Evolutionary conservation across 2,888 invertebrate species (phyloP), one percentile per base, ranked within the genome.

Genomic region (Aleiodes leptofemur): DNA sequence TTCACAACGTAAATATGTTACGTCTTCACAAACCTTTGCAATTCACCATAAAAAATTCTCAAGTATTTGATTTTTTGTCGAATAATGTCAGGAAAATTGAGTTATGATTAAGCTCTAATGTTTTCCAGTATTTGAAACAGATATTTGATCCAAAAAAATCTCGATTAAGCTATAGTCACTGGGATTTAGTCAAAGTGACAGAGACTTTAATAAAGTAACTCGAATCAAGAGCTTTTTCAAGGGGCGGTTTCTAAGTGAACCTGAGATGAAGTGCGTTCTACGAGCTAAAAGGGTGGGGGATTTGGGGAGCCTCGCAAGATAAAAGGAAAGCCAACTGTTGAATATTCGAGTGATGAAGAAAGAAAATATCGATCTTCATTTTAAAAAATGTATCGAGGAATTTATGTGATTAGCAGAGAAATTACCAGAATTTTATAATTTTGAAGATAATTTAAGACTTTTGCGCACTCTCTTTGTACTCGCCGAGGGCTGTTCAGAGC

Each of bases 311-410:
- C 85, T 77, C 81, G 81, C 83, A 84, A 88, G 88, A 88, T 88
- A 89, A 88, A 89, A 89, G 88, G 88, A 89, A 83, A 87, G 86
- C 89, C 89, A 89, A 89, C 89, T 89, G 89, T 89, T 89, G 89
- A 89, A 87, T 86, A 86, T 86, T 23, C 23, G 23, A 23, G 23
- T 23, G 23, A 23, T 23, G 23, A 23, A 23, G 86, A 85, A 81
- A 83, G 34, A 6, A 34, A 3, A 34, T 34, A 34, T 82, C 69
- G 78, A 51, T 68, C 11, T 29, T 68, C 29, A 68, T 2, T 1
- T 2, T 1, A 6, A 8, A 34, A 13, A 23, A 23, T 23, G 1
- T 23, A 23, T 23, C 23, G 23, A 23, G 23, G 23, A 23, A 23
- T 23, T 23, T 23, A 23, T 23, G 23, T 23, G 23, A 23, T 23